Evolutionary conservation across 2,888 invertebrate genomes (phyloP).

Genomic region (Craniophora ligustri): DNA sequence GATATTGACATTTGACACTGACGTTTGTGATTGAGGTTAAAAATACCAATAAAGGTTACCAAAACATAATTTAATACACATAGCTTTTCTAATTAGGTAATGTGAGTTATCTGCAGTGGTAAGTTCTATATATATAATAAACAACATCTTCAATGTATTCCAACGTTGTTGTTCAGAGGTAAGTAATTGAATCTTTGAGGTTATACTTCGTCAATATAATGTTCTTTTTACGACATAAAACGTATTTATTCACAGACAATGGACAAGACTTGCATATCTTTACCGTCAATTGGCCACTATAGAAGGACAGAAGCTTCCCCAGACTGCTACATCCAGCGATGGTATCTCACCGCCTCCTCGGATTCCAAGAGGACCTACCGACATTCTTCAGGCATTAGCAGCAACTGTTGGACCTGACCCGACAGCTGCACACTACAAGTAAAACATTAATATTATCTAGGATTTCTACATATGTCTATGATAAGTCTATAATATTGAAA

Average conservation of each 20-base stretch:
- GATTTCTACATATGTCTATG: too few species aligned
- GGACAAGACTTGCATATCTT: constrained; percentile 72
- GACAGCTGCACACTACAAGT: constrained; percentile 95
- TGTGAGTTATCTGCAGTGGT: not conserved
- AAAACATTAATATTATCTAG: constrained; percentile 33
- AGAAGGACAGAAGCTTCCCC: constrained; percentile 80
- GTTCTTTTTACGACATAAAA: constrained; percentile 23
- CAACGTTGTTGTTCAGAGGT: constrained; percentile 68
- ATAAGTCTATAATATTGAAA: too few species aligned
- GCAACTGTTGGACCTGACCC: constrained; percentile 93
- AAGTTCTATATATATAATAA: not conserved
- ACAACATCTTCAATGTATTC: constrained; percentile 65
- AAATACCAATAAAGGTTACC: not conserved
- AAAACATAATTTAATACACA: not conserved
- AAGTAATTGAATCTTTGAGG: constrained; percentile 37
- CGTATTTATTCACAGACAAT: constrained; percentile 68
- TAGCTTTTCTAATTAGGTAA: not conserved
- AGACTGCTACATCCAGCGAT: constrained; percentile 70
- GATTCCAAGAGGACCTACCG: constrained; percentile 93
- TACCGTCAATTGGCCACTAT: constrained; percentile 74
- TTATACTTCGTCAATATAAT: constrained; percentile 18
- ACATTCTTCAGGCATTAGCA: constrained; percentile 94
- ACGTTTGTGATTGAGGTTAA: constrained; percentile 32
- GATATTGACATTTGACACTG: too few species aligned
- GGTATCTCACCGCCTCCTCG: constrained; percentile 90